Base-by-base conservation (phyloP, 2,888 invertebrate genomes). In the Mamestra brassicae region DNA sequence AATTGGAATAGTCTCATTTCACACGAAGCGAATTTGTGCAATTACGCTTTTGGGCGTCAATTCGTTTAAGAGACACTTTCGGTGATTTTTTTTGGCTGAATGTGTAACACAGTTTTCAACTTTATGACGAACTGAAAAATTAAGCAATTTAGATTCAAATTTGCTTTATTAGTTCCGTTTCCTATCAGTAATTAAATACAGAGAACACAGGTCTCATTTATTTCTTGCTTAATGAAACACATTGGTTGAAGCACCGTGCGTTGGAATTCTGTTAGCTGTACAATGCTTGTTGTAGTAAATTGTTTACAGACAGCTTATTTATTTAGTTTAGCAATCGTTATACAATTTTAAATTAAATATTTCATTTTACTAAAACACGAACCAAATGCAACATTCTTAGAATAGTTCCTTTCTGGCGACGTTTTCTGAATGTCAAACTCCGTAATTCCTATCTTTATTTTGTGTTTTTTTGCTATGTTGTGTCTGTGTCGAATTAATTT, bases 1-100 rank as follows among this genome's bases (percentile, higher is more conserved):
- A 86, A 86, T 85, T 85, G 85, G 81, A 83, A 85, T 84, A 83
- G 79, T 78, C 77, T 78, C 78, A 85, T 86, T 81, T 65, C 63
- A 71, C 47, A 72, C 69, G 36, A 61, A 72, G 74, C 71, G 72
- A 81, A 83, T 84, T 85, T 68, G 78, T 66, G 66, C 71, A 74
- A 81, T 81, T 77, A 79, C 67, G 54, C 58, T 85, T 83, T 73
- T 76, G 66, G 64, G 57, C 64, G 55, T 63, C 38, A 69, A 74
- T 75, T 83, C 75, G 70, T 67, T 74, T 73, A 57, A 63, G 58
- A 36, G 45, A 34, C 38, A 17, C 54, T 67, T 61, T 62, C 7
- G 17, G 34, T 34, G n/a, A 17, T 63, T 71, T 45, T 55, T 71
- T 63, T 61, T 50, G 5, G 34, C 2, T 55, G 5, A 38, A 66